Conservation (phyloP, 2,113 vertebrate genomes). For the Lates calcarifer region DNA sequence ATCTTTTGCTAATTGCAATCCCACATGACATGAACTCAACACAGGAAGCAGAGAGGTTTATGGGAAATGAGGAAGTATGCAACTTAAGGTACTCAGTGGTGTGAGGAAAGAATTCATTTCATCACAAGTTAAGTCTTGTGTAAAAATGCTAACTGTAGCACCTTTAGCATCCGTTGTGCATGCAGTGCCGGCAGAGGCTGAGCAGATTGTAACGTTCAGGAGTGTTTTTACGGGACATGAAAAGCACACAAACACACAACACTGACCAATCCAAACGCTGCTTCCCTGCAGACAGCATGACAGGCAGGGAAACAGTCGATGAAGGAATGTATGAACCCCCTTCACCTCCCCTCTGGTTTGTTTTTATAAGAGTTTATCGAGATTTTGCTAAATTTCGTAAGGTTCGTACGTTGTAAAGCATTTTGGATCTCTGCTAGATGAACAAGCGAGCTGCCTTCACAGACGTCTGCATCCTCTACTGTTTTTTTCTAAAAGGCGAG, state of each 20-base stretch:
- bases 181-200: constrained; percentile 86
- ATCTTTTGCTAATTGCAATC: background rate
- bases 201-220: constrained; percentile 82
- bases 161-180: constrained; percentile 83
- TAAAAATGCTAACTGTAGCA: constrained; percentile 52
- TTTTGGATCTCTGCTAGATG: constrained; percentile 88
- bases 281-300: constrained; percentile 90
- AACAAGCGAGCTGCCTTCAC: constrained; percentile 85
- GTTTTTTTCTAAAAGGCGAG: constrained; percentile 83
- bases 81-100: background rate
- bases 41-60: background rate
- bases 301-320: constrained; percentile 72
- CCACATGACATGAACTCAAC: background rate
- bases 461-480: constrained; percentile 83
- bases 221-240: constrained; percentile 84
- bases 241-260: constrained; percentile 56
- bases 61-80: background rate
- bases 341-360: constrained; percentile 72
- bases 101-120: background rate
- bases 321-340: constrained; percentile 78
- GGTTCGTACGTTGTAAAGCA: constrained; percentile 93
- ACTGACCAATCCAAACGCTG: constrained; percentile 70
- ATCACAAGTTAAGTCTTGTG: background rate
- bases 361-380: constrained; percentile 95
- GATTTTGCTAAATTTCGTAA: constrained; percentile 97